Percentiles rank a stretch among this genome's conserved stretches.
Conservation (phyloP, 2,113 vertebrate species). For the Isurus oxyrinchus region DNA sequence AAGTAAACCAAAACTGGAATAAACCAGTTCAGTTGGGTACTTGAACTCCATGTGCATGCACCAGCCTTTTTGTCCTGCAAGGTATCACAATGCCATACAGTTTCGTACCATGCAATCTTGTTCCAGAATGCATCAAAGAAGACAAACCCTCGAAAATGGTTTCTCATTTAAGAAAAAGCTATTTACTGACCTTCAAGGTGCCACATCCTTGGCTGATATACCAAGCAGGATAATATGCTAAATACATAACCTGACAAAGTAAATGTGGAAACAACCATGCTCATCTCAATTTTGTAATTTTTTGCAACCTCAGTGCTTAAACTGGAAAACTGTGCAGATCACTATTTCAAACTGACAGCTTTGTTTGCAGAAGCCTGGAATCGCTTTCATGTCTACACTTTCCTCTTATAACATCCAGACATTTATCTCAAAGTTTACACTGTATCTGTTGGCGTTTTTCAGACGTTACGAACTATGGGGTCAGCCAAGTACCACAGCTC, state of each 20-base stretch:
- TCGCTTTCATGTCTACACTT: slow-evolving; percentile 33
- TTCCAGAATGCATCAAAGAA: neutral
- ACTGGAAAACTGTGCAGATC: neutral
- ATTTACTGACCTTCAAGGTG: neutral
- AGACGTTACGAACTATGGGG: neutral
- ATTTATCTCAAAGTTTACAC: slow-evolving; percentile 26
- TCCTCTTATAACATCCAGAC: slow-evolving; percentile 31
- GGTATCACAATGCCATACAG: neutral
- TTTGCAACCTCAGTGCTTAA: slow-evolving; percentile 9
- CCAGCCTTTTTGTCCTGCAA: neutral
- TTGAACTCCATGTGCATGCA: too few relatives aligned
- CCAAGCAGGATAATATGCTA: neutral
- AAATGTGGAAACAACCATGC: neutral
- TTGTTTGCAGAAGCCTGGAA: slow-evolving; percentile 17
- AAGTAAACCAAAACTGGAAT: too few relatives aligned
- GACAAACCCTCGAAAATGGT: neutral
- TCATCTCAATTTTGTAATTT: neutral
- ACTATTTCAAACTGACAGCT: slow-evolving; percentile 26
- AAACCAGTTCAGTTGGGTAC: too few relatives aligned
- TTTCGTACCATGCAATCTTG: neutral
- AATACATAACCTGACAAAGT: neutral
- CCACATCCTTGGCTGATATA: neutral
- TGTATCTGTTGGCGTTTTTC: slow-evolving; percentile 2
- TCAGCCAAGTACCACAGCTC: slow-evolving; percentile 28
- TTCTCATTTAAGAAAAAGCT: neutral